Evolutionary conservation across 2,888 invertebrate species (phyloP), one percentile per base, ranked within the genome.

Genomic region (Dermolepida albohirtum): DNA sequence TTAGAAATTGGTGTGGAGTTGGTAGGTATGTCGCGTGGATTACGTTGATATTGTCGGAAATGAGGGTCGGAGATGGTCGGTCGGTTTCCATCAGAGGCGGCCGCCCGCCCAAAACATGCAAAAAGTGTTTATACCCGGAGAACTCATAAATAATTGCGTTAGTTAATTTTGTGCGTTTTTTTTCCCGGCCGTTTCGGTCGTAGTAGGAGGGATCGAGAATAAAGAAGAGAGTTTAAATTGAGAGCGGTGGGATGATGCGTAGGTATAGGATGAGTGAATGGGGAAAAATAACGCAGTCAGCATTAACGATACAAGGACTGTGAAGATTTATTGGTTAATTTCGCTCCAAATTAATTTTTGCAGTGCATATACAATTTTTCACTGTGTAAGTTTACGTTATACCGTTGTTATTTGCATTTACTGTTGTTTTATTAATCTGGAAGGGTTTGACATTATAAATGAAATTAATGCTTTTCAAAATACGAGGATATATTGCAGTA

Each of bases 321-420:
- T 57, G 47, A 62, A 62, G 59, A 62, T 62, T 62, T 62, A 62
- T 62, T 39, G 59, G 59, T 47, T 62, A 62, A 62, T 62, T 62
- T 62, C 47, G 59, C 47, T 62, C 47, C 47, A 47, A 47, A 62
- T 62, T 62, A 62, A 62, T 62, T 62, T 62, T 62, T 62, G 59
- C 59, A 22, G 39, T 39, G 43, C 49, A 47, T 17, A 34, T 29
- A 34, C 34, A 43, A 62, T 43, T 47, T 47, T 62, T 62, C 17
- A 49, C 49, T 11, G 22, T 11, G 49, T 49, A 17, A 34, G 34
- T 34, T 34, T 34, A 34, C 10, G 34, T 34, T 10, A 6, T 6
- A 10, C 6, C 10, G 34, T 34, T 7, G 34, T 34, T 34, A 34
- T 34, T 34, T 34, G 34, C 34, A 10, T 34, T 34, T 34, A 34